Conservation (phyloP, 30 jellyfish, hydroid and myxozoan species). For the Cassiopea andromeda region DNA sequence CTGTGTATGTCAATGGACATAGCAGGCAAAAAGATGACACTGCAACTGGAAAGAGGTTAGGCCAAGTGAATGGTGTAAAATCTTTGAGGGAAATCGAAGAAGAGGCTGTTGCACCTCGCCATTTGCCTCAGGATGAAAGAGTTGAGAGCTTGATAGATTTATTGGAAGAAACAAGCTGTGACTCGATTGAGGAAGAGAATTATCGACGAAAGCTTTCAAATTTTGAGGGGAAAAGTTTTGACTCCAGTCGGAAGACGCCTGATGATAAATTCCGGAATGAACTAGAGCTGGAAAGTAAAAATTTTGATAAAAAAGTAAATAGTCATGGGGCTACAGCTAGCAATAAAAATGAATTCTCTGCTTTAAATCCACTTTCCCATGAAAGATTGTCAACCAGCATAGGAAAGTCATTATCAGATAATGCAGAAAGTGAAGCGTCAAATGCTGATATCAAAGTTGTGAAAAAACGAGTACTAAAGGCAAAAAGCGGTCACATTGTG, state of each 20-base stretch:
- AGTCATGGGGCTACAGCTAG: background rate
- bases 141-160: conserved; percentile 39
- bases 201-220: conserved; percentile 17
- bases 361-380: background rate
- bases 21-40: background rate
- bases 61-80: background rate
- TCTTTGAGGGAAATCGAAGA: conserved; percentile 7
- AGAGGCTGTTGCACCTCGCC: conserved; percentile 31
- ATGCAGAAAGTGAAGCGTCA: background rate
- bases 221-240: background rate
- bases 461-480: conserved; percentile 49
- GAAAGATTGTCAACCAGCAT: background rate
- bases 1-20: background rate
- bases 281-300: too few relatives aligned
- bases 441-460: background rate
- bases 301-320: too few relatives aligned
- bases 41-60: background rate
- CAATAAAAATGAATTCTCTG: background rate
- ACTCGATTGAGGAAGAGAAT: conserved; percentile 50
- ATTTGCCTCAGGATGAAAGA: background rate
- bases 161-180: conserved; percentile 68
- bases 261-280: background rate
- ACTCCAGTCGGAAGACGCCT: background rate
- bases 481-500: conserved; percentile 65
- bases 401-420: background rate